These are phyloP conservation scores for Acanthosepion pharaonis DNA, from an alignment of 2,888 invertebrate genomes.

Conservation along the genomic window DNA sequence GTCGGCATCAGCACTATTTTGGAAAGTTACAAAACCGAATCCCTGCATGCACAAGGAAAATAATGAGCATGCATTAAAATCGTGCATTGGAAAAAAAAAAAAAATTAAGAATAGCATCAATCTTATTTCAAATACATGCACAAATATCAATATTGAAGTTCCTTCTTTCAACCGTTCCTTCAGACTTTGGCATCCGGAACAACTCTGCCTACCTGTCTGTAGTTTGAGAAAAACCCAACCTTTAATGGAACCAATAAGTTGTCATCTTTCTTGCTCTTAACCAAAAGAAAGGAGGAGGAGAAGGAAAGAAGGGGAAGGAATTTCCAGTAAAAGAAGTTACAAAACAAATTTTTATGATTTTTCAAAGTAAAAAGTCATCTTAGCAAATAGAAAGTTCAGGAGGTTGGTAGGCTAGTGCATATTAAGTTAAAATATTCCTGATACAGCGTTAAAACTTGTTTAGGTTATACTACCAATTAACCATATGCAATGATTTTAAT, in stretches of 20 bases:
- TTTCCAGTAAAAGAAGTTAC: not conserved
- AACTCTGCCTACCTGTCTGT: not conserved
- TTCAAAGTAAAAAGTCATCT: not conserved
- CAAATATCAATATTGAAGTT: slow-evolving; percentile 22
- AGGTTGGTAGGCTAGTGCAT: not conserved
- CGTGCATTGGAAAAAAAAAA: slow-evolving; percentile 65
- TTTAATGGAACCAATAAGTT: not conserved
- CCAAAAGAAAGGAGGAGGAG: not conserved
- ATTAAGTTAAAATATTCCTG: not conserved
- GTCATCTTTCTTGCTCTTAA: slow-evolving; percentile 1
- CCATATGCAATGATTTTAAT: not conserved
- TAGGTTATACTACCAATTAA: not conserved
- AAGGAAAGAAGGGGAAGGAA: not conserved
- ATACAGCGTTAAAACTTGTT: no score
- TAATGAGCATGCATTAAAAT: slow-evolving; percentile 78
- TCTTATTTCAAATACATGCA: slow-evolving; percentile 33
- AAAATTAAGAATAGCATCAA: slow-evolving; percentile 34
- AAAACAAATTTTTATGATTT: no score
- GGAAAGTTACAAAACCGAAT: slow-evolving; percentile 99
- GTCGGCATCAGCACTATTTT: slow-evolving; percentile 99
- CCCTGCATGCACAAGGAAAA: slow-evolving; percentile 91
- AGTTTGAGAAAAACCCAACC: slow-evolving; percentile 33
- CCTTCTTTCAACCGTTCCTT: slow-evolving; percentile 22
- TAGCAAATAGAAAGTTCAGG: not conserved
- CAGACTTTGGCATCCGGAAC: slow-evolving; percentile 6